Conservation (phyloP, 2,113 vertebrate species). For the Alethe castanea region DNA sequence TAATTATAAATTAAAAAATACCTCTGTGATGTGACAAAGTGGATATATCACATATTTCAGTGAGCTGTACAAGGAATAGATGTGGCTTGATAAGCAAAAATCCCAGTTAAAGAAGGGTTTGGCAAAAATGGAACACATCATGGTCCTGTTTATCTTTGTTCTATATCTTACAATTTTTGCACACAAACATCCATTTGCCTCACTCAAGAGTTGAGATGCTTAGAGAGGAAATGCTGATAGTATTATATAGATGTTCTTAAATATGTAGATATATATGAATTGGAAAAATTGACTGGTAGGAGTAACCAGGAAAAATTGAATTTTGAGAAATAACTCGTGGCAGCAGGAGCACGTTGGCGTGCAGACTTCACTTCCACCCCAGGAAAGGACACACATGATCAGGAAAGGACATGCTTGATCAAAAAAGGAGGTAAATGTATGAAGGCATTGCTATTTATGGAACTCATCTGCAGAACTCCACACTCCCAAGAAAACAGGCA, state of each 20-base stretch:
- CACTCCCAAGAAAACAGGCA: neutral
- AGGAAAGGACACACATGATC: neutral
- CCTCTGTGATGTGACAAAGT: neutral
- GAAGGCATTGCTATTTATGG: neutral
- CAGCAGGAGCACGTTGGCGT: neutral
- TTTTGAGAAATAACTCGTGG: neutral
- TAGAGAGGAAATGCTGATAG: neutral
- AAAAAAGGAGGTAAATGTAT: neutral
- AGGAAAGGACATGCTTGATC: neutral
- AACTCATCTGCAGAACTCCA: neutral
- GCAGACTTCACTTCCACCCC: neutral
- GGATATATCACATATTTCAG: neutral
- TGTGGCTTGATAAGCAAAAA: neutral
- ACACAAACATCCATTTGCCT: neutral
- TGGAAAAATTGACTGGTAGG: neutral
- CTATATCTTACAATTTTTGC: rapidly evolving
- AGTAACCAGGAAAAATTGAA: neutral
- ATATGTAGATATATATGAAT: neutral
- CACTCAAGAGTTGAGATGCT: neutral
- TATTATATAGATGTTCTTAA: neutral
- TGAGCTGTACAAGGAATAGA: neutral
- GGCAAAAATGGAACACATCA: rapidly evolving
- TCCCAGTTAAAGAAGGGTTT: neutral
- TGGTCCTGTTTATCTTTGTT: neutral
- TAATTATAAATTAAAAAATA: neutral